A percentile compares a stretch with the other conserved stretches of the same genome.
These are phyloP conservation scores for Dryoscopus gambensis DNA, from an alignment of 2,113 vertebrate genomes.

Conservation along the genomic window DNA sequence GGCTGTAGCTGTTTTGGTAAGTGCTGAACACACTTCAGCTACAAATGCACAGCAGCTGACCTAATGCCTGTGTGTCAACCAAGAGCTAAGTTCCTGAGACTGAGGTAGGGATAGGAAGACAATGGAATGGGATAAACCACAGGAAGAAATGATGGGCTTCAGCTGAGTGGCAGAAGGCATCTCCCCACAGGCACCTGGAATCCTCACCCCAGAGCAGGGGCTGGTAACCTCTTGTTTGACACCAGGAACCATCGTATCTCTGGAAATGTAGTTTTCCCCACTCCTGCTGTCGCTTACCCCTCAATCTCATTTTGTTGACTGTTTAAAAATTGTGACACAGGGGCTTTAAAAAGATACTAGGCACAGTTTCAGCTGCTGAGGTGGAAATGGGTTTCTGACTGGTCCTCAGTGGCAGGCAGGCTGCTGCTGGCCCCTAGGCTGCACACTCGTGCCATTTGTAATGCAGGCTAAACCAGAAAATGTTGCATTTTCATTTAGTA, in stretches of 20 bases:
- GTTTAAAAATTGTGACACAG: neutral
- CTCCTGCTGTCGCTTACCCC: neutral
- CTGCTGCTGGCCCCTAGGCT: neutral
- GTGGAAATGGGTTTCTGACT: neutral
- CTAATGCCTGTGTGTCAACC: neutral
- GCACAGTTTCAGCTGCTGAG: neutral
- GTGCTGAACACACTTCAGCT: neutral
- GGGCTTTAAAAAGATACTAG: neutral
- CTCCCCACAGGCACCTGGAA: neutral
- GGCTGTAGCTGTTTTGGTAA: neutral
- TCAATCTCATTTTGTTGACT: neutral
- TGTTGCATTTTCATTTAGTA: neutral
- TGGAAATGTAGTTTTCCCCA: neutral
- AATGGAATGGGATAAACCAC: neutral
- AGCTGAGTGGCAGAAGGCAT: neutral
- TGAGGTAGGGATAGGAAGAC: neutral
- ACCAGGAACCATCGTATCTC: accelerated
- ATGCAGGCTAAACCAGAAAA: neutral
- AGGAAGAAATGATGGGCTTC: neutral
- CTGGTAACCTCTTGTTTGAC: neutral
- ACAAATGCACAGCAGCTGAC: neutral
- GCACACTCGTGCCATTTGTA: neutral
- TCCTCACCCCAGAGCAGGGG: neutral
- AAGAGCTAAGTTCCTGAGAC: neutral
- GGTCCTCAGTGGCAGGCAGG: neutral